These are phyloP conservation scores for Eospalax fontanierii DNA, from an alignment of 2,797 vertebrate genomes.

Conservation along the genomic window DNA sequence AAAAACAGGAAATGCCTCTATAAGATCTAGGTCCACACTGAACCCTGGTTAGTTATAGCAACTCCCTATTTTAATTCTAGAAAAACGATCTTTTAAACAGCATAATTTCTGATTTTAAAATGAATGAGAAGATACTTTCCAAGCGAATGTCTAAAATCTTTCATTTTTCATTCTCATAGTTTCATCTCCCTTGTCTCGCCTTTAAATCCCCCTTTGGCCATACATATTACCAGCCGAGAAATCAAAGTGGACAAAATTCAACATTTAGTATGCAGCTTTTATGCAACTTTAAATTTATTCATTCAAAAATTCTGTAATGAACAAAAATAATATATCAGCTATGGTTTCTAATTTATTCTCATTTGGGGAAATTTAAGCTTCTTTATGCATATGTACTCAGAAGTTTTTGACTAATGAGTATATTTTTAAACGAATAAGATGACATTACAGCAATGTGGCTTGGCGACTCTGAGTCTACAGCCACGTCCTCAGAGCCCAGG, in stretches of 20 bases:
- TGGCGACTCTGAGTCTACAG: background rate
- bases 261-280: background rate
- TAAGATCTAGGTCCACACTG: accelerated
- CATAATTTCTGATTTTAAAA: background rate
- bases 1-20: accelerated
- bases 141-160: background rate
- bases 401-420: background rate
- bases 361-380: background rate
- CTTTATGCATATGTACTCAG: background rate
- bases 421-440: slow-evolving; percentile 19
- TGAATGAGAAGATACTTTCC: background rate
- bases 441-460: background rate
- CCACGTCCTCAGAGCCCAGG: no score
- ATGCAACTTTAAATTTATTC: background rate
- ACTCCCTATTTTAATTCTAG: background rate
- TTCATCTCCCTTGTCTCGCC: background rate
- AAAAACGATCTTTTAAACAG: background rate
- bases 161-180: background rate
- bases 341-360: background rate
- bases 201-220: background rate
- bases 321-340: background rate
- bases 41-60: accelerated
- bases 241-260: background rate
- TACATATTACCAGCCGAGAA: background rate
- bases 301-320: slow-evolving; percentile 6